These are phyloP conservation scores for Acipenser oxyrinchus DNA, from an alignment of 2,797 vertebrate genomes.

Conservation along the genomic window DNA sequence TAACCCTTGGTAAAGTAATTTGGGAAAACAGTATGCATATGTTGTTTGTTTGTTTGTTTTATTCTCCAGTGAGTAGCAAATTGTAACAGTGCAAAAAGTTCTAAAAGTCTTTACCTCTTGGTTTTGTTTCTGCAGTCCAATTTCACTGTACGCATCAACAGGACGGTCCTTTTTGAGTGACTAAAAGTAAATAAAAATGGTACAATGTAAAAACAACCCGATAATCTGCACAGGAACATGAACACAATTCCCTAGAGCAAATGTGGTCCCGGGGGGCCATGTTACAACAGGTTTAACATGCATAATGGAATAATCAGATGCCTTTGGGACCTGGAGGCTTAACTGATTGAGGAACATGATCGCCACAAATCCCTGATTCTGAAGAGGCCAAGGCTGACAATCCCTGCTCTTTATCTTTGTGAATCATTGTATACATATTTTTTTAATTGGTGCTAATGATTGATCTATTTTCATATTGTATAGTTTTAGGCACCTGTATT, in stretches of 20 bases:
- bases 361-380: background rate
- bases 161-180: conserved; percentile 1
- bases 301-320: background rate
- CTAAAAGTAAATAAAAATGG: background rate
- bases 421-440: background rate
- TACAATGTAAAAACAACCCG: background rate
- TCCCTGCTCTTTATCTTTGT: background rate
- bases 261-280: background rate
- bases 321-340: background rate
- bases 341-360: background rate
- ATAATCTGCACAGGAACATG: background rate
- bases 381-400: background rate
- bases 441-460: background rate
- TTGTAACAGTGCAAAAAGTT: background rate
- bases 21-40: no score
- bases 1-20: no score
- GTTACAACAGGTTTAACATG: background rate
- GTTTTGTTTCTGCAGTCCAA: background rate
- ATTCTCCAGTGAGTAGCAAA: background rate
- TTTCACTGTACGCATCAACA: conserved; percentile 1
- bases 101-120: background rate
- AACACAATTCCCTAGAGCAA: no score
- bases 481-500: no score
- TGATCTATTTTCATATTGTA: no score
- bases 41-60: background rate